A percentile compares a stretch with the other conserved stretches of the same genome.
Evolutionary conservation across 2,888 invertebrate genomes (phyloP).

Genomic region (Tenthredo mesomela): DNA sequence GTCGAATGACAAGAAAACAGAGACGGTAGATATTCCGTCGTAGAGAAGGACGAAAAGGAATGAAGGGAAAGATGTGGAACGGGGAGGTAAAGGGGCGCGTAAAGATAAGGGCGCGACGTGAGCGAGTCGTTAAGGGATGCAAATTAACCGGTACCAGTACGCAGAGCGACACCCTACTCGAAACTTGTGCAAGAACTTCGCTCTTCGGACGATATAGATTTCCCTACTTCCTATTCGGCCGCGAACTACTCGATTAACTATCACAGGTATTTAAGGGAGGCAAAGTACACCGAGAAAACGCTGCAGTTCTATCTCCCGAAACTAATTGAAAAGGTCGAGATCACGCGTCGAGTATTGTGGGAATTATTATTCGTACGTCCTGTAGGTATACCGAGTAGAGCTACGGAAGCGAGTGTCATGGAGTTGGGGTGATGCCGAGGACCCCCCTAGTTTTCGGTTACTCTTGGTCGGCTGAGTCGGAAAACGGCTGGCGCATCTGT

Average conservation of each 20-base stretch:
- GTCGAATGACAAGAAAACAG: slow-evolving; percentile 69
- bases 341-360: background rate
- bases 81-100: slow-evolving; percentile 18
- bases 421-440: background rate
- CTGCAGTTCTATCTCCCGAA: background rate
- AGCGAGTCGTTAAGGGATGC: slow-evolving; percentile 76
- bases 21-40: slow-evolving; percentile 60
- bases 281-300: background rate
- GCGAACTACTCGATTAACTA: slow-evolving; percentile 1
- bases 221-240: slow-evolving; percentile 2
- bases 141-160: slow-evolving; percentile 64
- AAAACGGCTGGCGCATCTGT: slow-evolving; percentile 76
- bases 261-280: background rate
- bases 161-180: slow-evolving; percentile 9
- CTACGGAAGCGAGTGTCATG: background rate
- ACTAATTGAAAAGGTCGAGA: background rate
- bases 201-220: slow-evolving; percentile 1
- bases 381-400: background rate
- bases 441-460: slow-evolving; percentile 66
- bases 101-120: slow-evolving; percentile 73
- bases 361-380: background rate
- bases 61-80: slow-evolving; percentile 43
- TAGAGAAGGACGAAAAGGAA: slow-evolving; percentile 45
- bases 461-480: slow-evolving; percentile 76
- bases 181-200: slow-evolving; percentile 29